Percentiles rank a stretch among this genome's conserved stretches.
These are phyloP conservation scores for Rhagoletis pomonella DNA, from an alignment of 1,140 invertebrate genomes.

Conservation along the genomic window DNA sequence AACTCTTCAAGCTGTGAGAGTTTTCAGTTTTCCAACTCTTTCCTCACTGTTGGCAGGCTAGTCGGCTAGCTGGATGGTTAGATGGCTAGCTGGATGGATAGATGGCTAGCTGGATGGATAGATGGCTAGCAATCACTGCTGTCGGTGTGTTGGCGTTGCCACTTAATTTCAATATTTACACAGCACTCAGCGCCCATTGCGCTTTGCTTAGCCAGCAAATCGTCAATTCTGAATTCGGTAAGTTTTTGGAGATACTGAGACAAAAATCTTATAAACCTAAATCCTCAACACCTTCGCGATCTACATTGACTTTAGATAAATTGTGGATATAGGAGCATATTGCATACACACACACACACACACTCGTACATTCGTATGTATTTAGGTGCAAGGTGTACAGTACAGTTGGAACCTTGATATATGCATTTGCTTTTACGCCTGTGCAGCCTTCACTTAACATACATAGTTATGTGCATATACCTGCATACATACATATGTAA, in stretches of 20 bases:
- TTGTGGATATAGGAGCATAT: too few relatives aligned
- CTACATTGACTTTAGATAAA: neutral
- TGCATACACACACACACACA: too few relatives aligned
- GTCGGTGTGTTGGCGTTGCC: neutral
- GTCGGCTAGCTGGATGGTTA: neutral
- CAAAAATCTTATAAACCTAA: neutral
- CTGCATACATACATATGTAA: too few relatives aligned
- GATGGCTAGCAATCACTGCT: neutral
- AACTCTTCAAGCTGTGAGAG: neutral
- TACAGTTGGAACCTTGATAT: too few relatives aligned
- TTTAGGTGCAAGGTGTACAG: neutral
- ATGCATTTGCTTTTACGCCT: neutral
- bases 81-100: too few relatives aligned
- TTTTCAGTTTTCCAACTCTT: neutral
- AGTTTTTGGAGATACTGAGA: neutral
- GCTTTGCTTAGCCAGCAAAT: neutral
- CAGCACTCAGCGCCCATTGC: conserved; percentile 26
- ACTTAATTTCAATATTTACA: conserved; percentile 28
- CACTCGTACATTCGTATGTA: neutral
- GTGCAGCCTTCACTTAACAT: neutral
- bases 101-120: too few relatives aligned
- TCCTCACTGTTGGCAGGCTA: neutral
- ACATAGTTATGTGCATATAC: neutral
- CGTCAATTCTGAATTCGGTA: neutral
- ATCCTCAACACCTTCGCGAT: neutral